These are phyloP conservation scores for Coccyzus lansbergi DNA, from an alignment of 2,797 vertebrate genomes.

Conservation along the genomic window DNA sequence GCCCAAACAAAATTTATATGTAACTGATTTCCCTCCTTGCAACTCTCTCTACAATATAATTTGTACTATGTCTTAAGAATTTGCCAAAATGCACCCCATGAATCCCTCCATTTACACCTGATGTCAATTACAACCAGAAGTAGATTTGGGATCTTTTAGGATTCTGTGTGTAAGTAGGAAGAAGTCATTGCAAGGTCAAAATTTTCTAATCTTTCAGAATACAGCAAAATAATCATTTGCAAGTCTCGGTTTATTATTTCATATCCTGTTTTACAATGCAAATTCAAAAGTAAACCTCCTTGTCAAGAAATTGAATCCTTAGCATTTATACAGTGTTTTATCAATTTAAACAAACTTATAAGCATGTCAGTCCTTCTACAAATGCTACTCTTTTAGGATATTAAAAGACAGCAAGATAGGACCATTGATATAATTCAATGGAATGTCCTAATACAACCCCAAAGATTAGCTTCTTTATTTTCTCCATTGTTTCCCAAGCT, in stretches of 20 bases:
- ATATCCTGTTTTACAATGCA: neutral
- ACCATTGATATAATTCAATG: neutral
- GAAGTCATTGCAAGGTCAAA: neutral
- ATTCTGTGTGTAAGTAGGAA: neutral
- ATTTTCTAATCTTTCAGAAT: slow-evolving; percentile 21
- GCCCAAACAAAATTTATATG: neutral
- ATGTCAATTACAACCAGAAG: neutral
- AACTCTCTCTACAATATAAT: neutral
- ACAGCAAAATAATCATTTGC: neutral
- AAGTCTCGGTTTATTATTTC: neutral
- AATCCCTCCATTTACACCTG: neutral
- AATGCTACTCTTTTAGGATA: neutral
- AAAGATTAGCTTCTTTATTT: neutral
- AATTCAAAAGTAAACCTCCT: neutral
- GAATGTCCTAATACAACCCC: neutral
- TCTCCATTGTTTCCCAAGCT: neutral
- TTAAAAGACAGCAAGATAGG: neutral
- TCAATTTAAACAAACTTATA: neutral
- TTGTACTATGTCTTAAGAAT: neutral
- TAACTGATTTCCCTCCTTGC: neutral
- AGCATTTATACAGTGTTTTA: neutral
- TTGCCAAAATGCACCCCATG: neutral
- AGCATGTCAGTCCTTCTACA: neutral
- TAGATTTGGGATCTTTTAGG: neutral
- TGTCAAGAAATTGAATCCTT: neutral